Base-by-base conservation (phyloP, 2,888 invertebrate genomes). In the Agrypnus murinus region DNA sequence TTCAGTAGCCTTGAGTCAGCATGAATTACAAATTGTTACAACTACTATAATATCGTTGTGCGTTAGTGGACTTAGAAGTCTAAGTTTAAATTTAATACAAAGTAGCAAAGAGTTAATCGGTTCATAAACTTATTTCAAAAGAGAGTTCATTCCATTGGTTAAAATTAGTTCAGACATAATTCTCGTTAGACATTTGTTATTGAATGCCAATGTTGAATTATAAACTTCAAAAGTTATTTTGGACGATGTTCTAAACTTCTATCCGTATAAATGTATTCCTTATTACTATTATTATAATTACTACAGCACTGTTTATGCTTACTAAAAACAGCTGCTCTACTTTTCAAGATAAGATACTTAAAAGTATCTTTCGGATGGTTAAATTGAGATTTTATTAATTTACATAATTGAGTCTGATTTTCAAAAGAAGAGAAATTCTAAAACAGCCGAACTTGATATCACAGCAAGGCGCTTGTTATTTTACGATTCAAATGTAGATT, bases 101-200 rank as follows among this genome's bases (percentile, higher is more conserved):
- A 25, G 25, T 25, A 25, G 25, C 25, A 25, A 25, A 25, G 25
- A 25, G 43, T 43, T 31, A 25, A 50, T 50, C 31, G 31, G 50
- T 32, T 50, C 46, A 31, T 32, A 31, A 50, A 50, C 12, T 50
- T 31, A 31, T 50, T 50, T 32, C 31, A 25, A 50, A 32, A 31
- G 32, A 31, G 32, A 38, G 36, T 63, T 48, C 14, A 50, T 48
- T 63, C 62, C 25, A 50, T 50, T 36, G 36, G 62, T 38, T 50
- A 63, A 63, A 63, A 46, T 48, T 63, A 63, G 62, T 50, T 31
- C 19, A 34, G 25, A 48, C 62, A 59, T 62, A 46, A 48, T 62
- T 62, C 46, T 46, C 34, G 25, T 63, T 36, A 48, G 36, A 50
- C 48, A 48, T 63, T 63, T 63, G 48, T 63, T 63, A 50, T 63